Percentiles rank a stretch among this genome's conserved stretches.
Conservation (phyloP, 1,140 invertebrate genomes). For the Lepeophtheirus salmonis region DNA sequence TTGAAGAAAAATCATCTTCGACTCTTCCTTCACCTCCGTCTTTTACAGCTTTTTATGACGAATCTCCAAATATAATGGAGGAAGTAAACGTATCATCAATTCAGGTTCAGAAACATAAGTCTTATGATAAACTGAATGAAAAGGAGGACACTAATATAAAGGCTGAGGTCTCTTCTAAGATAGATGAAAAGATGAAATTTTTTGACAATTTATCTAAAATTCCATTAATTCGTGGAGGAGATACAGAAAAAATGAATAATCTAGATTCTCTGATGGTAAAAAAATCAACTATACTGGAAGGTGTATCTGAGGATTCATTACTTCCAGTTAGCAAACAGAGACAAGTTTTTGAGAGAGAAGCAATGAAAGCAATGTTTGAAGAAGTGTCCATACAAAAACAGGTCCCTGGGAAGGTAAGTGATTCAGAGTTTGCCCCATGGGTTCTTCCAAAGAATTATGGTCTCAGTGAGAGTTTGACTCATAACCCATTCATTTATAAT, state of each 20-base stretch:
- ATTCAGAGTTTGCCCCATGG: background rate
- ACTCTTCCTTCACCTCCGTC: too few relatives aligned
- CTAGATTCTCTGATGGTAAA: too few relatives aligned
- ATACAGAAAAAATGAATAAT: background rate
- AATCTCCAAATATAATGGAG: background rate
- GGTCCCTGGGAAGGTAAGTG: background rate
- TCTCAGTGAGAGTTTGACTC: background rate
- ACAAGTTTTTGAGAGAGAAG: constrained; percentile 6
- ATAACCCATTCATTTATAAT: background rate
- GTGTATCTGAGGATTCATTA: constrained; percentile 7
- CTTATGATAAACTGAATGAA: too few relatives aligned
- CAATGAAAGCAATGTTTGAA: constrained; percentile 9
- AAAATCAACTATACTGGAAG: too few relatives aligned
- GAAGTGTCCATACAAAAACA: background rate
- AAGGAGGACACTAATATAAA: background rate
- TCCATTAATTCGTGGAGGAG: background rate
- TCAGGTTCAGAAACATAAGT: too few relatives aligned
- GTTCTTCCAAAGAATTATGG: background rate
- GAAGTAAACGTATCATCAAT: too few relatives aligned
- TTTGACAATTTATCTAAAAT: background rate
- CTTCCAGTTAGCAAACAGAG: constrained; percentile 8
- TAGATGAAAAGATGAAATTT: background rate
- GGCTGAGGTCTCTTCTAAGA: background rate
- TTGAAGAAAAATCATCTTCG: background rate
- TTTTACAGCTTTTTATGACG: background rate